Conservation (phyloP, 1,140 invertebrate genomes). For the Carcinoscorpius rotundicauda region DNA sequence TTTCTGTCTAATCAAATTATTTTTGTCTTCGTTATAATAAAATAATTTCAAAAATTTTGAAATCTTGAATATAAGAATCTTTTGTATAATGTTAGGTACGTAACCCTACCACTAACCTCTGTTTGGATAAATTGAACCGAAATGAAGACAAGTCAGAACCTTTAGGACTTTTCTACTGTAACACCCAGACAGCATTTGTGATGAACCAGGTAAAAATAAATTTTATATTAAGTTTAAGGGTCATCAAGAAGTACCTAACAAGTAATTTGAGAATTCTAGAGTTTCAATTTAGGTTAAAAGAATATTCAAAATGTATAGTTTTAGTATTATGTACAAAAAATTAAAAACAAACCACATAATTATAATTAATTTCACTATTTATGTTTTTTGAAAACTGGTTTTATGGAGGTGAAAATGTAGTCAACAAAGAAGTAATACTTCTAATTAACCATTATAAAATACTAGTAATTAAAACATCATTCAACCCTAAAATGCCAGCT, state of each 20-base stretch:
- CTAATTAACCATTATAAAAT: no score
- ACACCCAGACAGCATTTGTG: slow-evolving; percentile 32
- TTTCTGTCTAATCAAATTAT: background rate
- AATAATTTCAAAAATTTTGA: background rate
- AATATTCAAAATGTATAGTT: no score
- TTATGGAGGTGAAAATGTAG: no score
- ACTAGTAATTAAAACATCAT: no score
- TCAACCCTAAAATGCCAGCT: no score
- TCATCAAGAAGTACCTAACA: background rate
- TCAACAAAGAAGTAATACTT: no score
- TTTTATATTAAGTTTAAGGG: background rate
- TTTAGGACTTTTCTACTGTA: slow-evolving; percentile 62
- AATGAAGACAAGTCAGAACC: slow-evolving; percentile 53
- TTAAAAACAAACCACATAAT: no score
- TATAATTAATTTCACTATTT: no score
- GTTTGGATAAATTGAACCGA: slow-evolving; percentile 65
- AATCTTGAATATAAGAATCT: slow-evolving; percentile 4
- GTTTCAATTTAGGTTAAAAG: no score
- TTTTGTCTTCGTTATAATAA: background rate
- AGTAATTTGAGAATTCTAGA: slow-evolving; percentile 17
- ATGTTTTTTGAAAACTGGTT: no score
- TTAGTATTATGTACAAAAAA: no score
- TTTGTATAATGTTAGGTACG: slow-evolving; percentile 29
- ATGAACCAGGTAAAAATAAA: slow-evolving; percentile 18
- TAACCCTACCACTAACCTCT: slow-evolving; percentile 45